Conservation (phyloP, 37 sponge, comb jelly and placozoan genomes). For the Aphrocallistes beatrix region DNA sequence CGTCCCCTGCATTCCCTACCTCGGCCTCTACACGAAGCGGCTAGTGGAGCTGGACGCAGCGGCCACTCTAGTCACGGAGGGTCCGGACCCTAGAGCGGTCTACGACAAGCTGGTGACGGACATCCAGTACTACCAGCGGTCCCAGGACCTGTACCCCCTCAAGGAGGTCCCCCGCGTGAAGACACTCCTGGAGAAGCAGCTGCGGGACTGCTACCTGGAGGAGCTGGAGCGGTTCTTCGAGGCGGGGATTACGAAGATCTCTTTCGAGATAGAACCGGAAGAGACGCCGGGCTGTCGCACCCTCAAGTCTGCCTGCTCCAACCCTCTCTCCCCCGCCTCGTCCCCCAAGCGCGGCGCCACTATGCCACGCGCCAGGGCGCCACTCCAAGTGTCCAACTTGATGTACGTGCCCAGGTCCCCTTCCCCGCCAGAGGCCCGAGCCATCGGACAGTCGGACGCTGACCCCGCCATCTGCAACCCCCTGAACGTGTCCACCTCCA, state of each 20-base stretch:
- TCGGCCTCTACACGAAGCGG: background rate
- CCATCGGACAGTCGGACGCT: background rate
- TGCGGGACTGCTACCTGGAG: background rate
- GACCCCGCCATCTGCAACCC: background rate
- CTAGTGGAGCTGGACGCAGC: background rate
- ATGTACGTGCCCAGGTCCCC: background rate
- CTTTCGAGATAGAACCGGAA: background rate
- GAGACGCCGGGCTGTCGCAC: background rate
- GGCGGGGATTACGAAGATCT: background rate
- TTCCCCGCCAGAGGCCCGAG: background rate
- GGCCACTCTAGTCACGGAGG: background rate
- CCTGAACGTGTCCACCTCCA: background rate
- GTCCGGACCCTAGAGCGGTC: background rate
- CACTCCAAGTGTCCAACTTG: background rate
- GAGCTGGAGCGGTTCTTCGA: background rate
- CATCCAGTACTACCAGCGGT: background rate
- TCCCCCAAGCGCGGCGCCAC: background rate
- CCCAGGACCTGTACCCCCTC: background rate
- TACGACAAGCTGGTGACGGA: background rate
- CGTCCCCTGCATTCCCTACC: background rate
- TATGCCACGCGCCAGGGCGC: background rate
- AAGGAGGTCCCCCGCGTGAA: background rate
- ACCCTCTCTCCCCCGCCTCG: background rate
- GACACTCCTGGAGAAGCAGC: background rate
- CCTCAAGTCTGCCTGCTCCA: background rate